Evolutionary conservation across 2,888 invertebrate genomes (phyloP), one percentile per base, ranked within the genome.

Genomic region (Nudaria mundana): DNA sequence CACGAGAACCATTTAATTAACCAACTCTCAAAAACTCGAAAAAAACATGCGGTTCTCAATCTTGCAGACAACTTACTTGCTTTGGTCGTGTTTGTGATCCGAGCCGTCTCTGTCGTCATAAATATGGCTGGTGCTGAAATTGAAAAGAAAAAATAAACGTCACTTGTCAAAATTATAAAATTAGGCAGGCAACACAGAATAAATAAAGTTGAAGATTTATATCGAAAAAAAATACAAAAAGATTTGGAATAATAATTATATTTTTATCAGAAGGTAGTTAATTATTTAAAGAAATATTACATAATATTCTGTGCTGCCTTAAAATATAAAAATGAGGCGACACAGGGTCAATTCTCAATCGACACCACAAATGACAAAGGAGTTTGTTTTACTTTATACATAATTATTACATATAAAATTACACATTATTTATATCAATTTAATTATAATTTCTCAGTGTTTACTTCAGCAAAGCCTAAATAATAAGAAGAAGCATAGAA

Each of bases 1-100:
- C n/a, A n/a, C n/a, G n/a, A n/a, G n/a, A n/a, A n/a, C n/a, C n/a
- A n/a, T n/a, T n/a, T n/a, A n/a, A n/a, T n/a, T n/a, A n/a, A n/a
- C n/a, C n/a, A n/a, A n/a, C n/a, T n/a, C n/a, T n/a, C n/a, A n/a
- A n/a, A n/a, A n/a, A n/a, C n/a, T n/a, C n/a, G n/a, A n/a, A n/a
- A n/a, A n/a, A n/a, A n/a, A n/a, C n/a, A n/a, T n/a, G n/a, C n/a
- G n/a, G n/a, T n/a, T n/a, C n/a, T n/a, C n/a, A n/a, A n/a, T n/a
- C n/a, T n/a, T n/a, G n/a, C n/a, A n/a, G n/a, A n/a, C n/a, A n/a
- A 20, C 89, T 83, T 48, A 89, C 89, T 88, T 89, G 87, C 87
- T 89, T 62, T 89, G 89, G 60, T 89, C 89, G 42, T 88, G 89
- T 60, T 87, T 89, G 55, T 89, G 88, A 47, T 89, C 89, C 2